Evolutionary conservation across 2,797 vertebrate genomes (phyloP), one percentile per base, ranked within the genome.

Genomic region (Tadarida brasiliensis): DNA sequence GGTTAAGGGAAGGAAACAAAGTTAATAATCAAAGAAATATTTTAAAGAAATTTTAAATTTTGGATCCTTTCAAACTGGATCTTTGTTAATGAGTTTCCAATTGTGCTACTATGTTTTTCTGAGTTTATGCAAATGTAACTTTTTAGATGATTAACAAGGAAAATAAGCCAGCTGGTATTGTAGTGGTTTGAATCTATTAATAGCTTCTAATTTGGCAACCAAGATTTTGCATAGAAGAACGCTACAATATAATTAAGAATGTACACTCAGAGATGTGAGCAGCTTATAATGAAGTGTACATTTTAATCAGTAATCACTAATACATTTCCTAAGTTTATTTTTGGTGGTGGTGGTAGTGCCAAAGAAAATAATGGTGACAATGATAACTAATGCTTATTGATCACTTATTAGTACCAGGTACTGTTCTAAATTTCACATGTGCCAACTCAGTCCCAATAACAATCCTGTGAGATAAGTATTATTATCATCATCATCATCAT

Each of bases 101-200:
- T 74, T 39, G 14, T 33, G 68, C 33, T 59, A 67, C 24, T 47
- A 67, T 57, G n/a, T 26, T 86, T 94, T 57, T 44, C 54, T 86
- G 51, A 33, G 14, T 94, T 94, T 76, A 71, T 86, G 20, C 30
- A 94, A 92, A 77, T 82, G 0, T 3, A 71, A 65, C 91, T 80
- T 82, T 91, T 90, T 86, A 67, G 71, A 90, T 91, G n/a, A 86
- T 86, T 87, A 76, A 95, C 30, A 89, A 94, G 73, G 59, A 67
- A 96, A 96, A 90, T 65, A 92, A 94, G 49, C 39, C 81, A 97
- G 57, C 22, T 76, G 49, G 28, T 39, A 71, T 35, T 89, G 3
- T 7, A 70, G 51, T 77, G 35, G n/a, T 91, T 76, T 47, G 6
- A 91, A 88, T 92, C 61, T 95, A 92, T 61, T 73, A 87, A 89